Evolutionary conservation across 2,113 vertebrate species (phyloP).

Genomic region (Saccopteryx leptura): DNA sequence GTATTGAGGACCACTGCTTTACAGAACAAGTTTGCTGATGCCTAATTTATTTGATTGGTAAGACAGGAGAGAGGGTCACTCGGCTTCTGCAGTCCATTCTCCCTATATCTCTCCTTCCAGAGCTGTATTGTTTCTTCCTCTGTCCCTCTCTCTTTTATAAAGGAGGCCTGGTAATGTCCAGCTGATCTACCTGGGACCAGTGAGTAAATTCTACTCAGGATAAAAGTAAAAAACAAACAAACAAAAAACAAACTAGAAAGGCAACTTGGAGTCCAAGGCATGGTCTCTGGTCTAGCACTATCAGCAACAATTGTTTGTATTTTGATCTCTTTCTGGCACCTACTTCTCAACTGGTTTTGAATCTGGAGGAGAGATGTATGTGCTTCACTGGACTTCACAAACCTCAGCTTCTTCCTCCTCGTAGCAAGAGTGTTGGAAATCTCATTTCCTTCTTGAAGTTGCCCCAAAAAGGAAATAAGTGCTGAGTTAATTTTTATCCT

Average conservation of each 20-base stretch:
- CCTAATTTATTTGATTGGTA: not conserved
- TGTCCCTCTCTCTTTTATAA: not conserved
- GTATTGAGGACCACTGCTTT: not conserved
- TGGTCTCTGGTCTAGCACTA: not conserved
- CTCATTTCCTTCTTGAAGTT: conserved; percentile 74
- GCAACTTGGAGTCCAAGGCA: not conserved
- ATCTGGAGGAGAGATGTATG: not conserved
- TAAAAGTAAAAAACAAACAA: not conserved
- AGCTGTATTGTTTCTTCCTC: not conserved
- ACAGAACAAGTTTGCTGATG: not conserved
- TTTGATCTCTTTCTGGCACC: not conserved
- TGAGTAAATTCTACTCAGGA: not conserved
- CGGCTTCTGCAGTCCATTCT: not conserved
- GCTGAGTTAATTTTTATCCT: conserved; percentile 55
- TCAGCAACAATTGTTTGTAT: not conserved
- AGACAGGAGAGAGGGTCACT: not conserved
- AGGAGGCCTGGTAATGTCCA: not conserved
- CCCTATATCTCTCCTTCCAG: not conserved
- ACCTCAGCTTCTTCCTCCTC: conserved; percentile 44
- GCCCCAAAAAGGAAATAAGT: conserved; percentile 78
- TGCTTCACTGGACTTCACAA: not conserved
- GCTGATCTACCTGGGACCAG: not conserved
- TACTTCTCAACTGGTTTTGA: conserved; percentile 36
- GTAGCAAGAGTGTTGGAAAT: conserved; percentile 47
- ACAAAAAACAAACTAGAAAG: not conserved